Conservation (phyloP, 2,113 vertebrate genomes). For the Pyrgilauda ruficollis region DNA sequence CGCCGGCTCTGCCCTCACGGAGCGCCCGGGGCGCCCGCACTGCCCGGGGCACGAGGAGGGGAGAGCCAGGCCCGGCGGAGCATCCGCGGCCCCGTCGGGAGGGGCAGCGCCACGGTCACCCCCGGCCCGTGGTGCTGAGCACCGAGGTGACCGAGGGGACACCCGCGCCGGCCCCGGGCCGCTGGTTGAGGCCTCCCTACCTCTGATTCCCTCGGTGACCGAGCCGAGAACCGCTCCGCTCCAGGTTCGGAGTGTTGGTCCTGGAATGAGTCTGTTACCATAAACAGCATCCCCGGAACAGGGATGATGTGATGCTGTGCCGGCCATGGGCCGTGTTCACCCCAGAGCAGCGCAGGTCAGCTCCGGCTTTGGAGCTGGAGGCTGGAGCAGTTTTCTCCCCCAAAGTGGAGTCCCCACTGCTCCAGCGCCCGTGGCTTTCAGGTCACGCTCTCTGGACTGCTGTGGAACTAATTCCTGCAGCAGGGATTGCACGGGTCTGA, state of each 20-base stretch:
- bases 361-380: neutral
- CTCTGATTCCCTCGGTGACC: fast-evolving
- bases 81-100: neutral
- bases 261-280: neutral
- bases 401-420: fast-evolving
- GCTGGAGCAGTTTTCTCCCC: neutral
- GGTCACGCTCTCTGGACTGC: fast-evolving
- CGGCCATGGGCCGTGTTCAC: fast-evolving
- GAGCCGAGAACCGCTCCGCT: neutral
- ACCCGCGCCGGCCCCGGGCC: fast-evolving
- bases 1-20: neutral
- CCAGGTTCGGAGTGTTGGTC: fast-evolving
- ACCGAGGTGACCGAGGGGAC: neutral
- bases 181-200: fast-evolving
- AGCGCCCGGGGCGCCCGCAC: neutral
- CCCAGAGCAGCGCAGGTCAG: fast-evolving
- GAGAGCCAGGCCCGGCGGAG: neutral
- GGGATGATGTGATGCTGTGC: fast-evolving
- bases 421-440: fast-evolving
- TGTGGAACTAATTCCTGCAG: neutral
- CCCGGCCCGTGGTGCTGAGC: neutral
- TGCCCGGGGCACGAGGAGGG: neutral
- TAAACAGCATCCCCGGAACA: neutral
- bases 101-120: neutral
- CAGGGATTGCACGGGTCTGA: fast-evolving